phyloP scores from a whole-genome alignment of 30 jellyfish, hydroid and myxozoan species.

The Aurelia coerulea region DNA sequence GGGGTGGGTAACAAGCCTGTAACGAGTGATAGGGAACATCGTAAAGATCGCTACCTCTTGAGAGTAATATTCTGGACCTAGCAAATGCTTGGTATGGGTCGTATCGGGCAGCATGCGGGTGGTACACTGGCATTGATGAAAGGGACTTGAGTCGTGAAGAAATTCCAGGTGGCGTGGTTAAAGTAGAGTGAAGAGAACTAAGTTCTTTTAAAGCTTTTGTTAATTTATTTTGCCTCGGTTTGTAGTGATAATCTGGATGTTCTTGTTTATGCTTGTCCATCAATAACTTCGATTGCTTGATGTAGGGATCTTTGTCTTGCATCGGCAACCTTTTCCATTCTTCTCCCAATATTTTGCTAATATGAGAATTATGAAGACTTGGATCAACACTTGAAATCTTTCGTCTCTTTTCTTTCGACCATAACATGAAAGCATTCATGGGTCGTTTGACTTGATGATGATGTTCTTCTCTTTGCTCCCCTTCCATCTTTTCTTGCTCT shows the following conservation, averaged over 20 bases:
- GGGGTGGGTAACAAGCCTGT: slow-evolving; percentile 17
- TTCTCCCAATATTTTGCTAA: slow-evolving; percentile 85
- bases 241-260: slow-evolving; percentile 84
- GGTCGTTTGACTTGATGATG: slow-evolving; percentile 68
- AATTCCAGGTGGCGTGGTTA: slow-evolving; percentile 26
- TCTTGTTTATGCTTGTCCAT: slow-evolving; percentile 82
- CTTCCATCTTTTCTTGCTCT: not conserved
- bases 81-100: slow-evolving; percentile 7
- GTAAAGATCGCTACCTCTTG: not conserved
- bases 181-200: slow-evolving; percentile 41
- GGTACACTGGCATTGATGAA: slow-evolving; percentile 9
- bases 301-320: slow-evolving; percentile 75
- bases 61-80: not conserved
- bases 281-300: slow-evolving; percentile 70
- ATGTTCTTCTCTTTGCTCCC: not conserved
- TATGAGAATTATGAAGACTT: slow-evolving; percentile 83
- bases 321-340: slow-evolving; percentile 79
- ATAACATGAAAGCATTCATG: slow-evolving; percentile 92
- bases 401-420: slow-evolving; percentile 86
- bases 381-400: slow-evolving; percentile 82
- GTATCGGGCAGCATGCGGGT: not conserved
- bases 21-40: slow-evolving; percentile 2
- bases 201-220: slow-evolving; percentile 68
- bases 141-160: slow-evolving; percentile 27
- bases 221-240: slow-evolving; percentile 81